Conservation (phyloP, 2,888 invertebrate genomes). For the Panzeria rudis region DNA sequence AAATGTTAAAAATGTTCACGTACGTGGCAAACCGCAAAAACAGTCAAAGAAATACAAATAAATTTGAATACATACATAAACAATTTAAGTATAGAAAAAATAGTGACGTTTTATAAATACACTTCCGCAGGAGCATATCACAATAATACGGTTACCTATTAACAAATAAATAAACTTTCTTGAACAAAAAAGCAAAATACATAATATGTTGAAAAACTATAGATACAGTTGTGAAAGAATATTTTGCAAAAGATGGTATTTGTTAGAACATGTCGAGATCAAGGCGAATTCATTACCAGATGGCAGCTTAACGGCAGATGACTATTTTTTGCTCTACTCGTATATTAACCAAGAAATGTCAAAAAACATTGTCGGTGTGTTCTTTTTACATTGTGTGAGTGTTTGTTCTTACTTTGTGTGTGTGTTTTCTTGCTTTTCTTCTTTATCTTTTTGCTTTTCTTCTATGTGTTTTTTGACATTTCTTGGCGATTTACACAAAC, state of each 20-base stretch:
- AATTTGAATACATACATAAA: conserved; percentile 58
- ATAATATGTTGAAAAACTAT: conserved; percentile 18
- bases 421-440: no score
- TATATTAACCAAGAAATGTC: no score
- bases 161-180: conserved; percentile 22
- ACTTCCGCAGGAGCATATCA: conserved; percentile 35
- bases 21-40: conserved; percentile 79
- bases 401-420: no score
- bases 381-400: no score
- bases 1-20: conserved; percentile 67
- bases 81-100: conserved; percentile 43
- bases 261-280: no score
- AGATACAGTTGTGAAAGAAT: not conserved
- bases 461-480: no score
- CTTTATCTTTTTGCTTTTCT: no score
- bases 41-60: conserved; percentile 79
- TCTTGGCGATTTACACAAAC: no score
- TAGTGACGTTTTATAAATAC: not conserved
- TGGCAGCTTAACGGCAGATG: no score
- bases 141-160: conserved; percentile 36
- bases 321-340: no score
- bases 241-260: not conserved
- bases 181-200: conserved; percentile 26
- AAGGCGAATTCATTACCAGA: no score
- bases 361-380: no score